Base-by-base conservation (phyloP, 1,140 invertebrate genomes). In the Spodoptera litura region DNA sequence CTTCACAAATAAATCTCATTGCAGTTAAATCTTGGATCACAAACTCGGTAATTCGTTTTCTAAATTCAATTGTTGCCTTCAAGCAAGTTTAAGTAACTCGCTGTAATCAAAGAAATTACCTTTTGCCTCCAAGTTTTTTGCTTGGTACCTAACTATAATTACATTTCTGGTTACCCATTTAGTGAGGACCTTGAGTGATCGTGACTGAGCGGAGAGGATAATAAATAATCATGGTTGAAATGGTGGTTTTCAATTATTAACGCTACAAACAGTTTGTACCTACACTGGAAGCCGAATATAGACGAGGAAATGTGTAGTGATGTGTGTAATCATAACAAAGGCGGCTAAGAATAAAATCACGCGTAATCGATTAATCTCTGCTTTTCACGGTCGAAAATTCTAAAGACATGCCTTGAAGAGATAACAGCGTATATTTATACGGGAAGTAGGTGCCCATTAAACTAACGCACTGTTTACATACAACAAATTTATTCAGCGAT, bases 141-240 rank as follows among this genome's bases (percentile, higher is more conserved):
- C 80, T 78, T 38, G 64, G 75, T 71, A 81, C 53, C 66, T 76
- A 51, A 52, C 64, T 72, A 79, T 84, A 88, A 88, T 87, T 86
- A 85, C 81, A 64, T 78, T 86, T 85, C 80, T 83, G 85, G 85
- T 85, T 82, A 85, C 73, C 82, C 71, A 87, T 89, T 85, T 82
- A 80, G 80, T 78, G 49, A 49, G 77, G 79, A 84, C 89, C 86
- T 89, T 89, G 89, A 81, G 76, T 78, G 83, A 73, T 91, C 90
- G 90, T 91, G 90, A 89, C 88, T 87, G 86, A 84, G 81, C 79
- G 83, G 85, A 86, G 87, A 83, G 74, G 51, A 76, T 79, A 76
- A 80, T 82, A 87, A 85, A 87, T 85, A 85, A 82, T 72, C 84
- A 83, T 82, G 78, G 81, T 89, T 88, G 84, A 84, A 88, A 84